Evolutionary conservation across 2,888 invertebrate genomes (phyloP).

Genomic region (Protophormia terraenovae): DNA sequence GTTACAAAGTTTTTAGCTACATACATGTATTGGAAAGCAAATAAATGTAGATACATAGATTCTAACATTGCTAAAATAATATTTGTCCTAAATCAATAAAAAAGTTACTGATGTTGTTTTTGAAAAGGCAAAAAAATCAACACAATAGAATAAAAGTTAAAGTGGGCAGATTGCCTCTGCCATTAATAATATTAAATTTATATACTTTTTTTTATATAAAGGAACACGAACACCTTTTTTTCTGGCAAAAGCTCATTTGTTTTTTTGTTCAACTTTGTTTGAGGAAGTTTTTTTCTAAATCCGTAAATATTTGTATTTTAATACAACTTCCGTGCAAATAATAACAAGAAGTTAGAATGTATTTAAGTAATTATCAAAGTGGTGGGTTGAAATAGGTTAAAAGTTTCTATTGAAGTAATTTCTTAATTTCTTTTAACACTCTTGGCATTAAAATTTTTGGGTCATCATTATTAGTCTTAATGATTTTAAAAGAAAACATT

Average conservation of each 20-base stretch:
- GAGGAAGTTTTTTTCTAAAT: not conserved
- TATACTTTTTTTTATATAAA: not conserved
- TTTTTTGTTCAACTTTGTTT: not conserved
- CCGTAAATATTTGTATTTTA: not conserved
- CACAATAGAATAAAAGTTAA: not conserved
- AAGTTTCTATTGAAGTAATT: not conserved
- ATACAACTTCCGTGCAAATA: not conserved
- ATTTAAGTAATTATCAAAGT: not conserved
- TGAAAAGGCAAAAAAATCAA: not conserved
- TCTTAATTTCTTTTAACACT: no score
- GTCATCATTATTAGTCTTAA: no score
- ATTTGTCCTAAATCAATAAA: conserved; percentile 5
- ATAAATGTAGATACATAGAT: not conserved
- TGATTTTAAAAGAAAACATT: no score
- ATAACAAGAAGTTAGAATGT: not conserved
- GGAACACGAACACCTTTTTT: not conserved
- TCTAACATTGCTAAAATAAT: not conserved
- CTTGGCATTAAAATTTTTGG: no score
- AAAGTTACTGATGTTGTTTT: not conserved
- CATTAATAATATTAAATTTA: not conserved
- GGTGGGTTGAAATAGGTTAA: not conserved
- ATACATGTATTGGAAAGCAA: not conserved
- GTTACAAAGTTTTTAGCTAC: not conserved
- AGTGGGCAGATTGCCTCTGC: not conserved
- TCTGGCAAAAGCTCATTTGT: not conserved